Conservation (phyloP, 2,113 vertebrate species). For the Microtus montanus region DNA sequence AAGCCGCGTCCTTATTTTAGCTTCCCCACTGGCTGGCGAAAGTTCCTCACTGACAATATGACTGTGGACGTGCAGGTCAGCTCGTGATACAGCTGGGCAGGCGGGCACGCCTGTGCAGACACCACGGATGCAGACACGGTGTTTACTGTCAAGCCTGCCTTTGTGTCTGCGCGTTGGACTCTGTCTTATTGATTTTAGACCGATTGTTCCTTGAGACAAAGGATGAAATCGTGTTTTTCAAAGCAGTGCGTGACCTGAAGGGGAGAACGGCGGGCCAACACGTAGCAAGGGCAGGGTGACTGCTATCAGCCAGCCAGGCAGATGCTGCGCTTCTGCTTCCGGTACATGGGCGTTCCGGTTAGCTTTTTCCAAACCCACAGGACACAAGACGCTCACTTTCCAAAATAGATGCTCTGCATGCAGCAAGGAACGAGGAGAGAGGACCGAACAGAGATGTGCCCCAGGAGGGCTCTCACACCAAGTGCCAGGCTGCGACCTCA, state of each 20-base stretch:
- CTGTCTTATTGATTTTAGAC: conserved; percentile 62
- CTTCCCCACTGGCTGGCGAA: conserved; percentile 34
- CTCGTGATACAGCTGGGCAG: not conserved
- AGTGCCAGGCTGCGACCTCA: not conserved
- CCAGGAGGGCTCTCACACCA: not conserved
- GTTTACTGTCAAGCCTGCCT: conserved; percentile 64
- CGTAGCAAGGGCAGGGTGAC: not conserved
- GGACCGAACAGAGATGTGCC: not conserved
- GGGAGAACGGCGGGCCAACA: not conserved
- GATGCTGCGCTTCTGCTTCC: not conserved
- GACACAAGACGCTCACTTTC: conserved; percentile 47
- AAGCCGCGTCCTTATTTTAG: not conserved
- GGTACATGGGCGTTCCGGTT: not conserved
- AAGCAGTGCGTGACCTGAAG: not conserved
- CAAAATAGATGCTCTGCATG: not conserved
- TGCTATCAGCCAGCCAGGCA: not conserved
- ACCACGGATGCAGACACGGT: not conserved
- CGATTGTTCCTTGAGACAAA: conserved; percentile 51
- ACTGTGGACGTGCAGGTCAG: not conserved
- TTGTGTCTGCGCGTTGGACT: conserved; percentile 51
- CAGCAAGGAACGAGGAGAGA: conserved; percentile 33
- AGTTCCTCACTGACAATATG: not conserved
- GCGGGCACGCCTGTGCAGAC: not conserved
- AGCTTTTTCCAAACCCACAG: conserved; percentile 39
- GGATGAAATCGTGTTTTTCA: conserved; percentile 40